Percentiles rank a stretch among this genome's conserved stretches.
Evolutionary conservation across 2,797 vertebrate genomes (phyloP).

Genomic region (Enteromius paludinosus): DNA sequence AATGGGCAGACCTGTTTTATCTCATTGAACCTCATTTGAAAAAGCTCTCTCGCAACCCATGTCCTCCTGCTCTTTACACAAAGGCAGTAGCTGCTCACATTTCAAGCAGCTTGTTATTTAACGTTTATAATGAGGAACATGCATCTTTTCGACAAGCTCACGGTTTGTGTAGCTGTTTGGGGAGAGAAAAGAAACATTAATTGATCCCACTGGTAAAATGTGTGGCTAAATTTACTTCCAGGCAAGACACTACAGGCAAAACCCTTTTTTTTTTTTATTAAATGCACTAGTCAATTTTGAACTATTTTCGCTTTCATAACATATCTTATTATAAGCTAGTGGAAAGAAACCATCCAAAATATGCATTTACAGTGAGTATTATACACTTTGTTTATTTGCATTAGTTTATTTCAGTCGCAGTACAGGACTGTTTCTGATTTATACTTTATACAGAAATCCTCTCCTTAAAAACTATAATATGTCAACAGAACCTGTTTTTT

Average conservation of each 20-base stretch:
- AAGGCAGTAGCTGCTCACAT: conserved; percentile 8
- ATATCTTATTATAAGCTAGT: not conserved
- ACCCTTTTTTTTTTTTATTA: not conserved
- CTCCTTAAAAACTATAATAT: not conserved
- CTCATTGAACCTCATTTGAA: conserved; percentile 1
- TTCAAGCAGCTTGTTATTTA: not conserved
- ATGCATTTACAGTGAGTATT: too few species aligned
- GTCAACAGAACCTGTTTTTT: not conserved
- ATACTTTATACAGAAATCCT: not conserved
- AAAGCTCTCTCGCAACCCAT: not conserved
- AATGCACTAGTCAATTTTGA: not conserved
- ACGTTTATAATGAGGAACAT: not conserved
- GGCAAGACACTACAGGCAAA: not conserved
- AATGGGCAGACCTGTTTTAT: conserved; percentile 12
- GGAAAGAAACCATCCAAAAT: not conserved
- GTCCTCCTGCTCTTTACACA: conserved; percentile 7
- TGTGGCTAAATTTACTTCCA: not conserved
- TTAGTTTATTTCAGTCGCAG: not conserved
- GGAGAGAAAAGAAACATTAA: not conserved
- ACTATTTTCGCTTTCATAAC: not conserved
- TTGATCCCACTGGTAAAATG: not conserved
- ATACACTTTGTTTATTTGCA: not conserved
- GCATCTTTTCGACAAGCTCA: not conserved
- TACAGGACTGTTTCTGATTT: not conserved
- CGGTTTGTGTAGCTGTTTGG: not conserved